Percentiles rank a stretch among this genome's conserved stretches.
These are phyloP conservation scores for Parthenolecanium corni DNA, from an alignment of 2,888 invertebrate genomes.

Conservation along the genomic window DNA sequence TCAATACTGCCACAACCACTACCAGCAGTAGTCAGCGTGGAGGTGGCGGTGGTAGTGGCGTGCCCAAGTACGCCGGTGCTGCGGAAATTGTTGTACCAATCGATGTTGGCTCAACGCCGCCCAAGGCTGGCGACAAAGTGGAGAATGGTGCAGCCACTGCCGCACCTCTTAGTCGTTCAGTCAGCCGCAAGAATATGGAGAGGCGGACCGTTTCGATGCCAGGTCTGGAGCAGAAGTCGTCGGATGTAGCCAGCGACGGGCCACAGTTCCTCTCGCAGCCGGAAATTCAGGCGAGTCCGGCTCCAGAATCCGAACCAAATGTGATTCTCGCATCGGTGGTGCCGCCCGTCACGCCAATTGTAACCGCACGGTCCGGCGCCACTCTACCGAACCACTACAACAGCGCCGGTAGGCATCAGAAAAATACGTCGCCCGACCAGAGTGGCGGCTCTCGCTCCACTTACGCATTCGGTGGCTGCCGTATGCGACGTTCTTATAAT, in stretches of 20 bases:
- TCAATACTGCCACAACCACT: neutral
- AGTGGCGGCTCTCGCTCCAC: neutral
- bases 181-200: conserved; percentile 31
- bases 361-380: neutral
- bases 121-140: conserved; percentile 3
- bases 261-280: neutral
- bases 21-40: neutral
- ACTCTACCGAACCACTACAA: conserved; percentile 5
- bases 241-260: neutral
- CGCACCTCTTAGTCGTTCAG: neutral
- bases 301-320: neutral
- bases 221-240: conserved; percentile 35
- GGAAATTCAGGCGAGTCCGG: neutral
- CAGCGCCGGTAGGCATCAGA: neutral
- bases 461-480: conserved; percentile 1
- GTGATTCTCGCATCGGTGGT: neutral
- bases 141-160: neutral
- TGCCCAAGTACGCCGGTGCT: neutral
- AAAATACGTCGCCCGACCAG: neutral
- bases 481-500: conserved; percentile 15
- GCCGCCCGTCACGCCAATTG: neutral
- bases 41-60: neutral
- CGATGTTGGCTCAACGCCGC: neutral
- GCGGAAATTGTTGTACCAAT: neutral
- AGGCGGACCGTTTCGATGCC: conserved; percentile 43